Evolutionary conservation across 1,140 invertebrate genomes (phyloP), one percentile per base, ranked within the genome.

Genomic region (Drosophila persimilis): DNA sequence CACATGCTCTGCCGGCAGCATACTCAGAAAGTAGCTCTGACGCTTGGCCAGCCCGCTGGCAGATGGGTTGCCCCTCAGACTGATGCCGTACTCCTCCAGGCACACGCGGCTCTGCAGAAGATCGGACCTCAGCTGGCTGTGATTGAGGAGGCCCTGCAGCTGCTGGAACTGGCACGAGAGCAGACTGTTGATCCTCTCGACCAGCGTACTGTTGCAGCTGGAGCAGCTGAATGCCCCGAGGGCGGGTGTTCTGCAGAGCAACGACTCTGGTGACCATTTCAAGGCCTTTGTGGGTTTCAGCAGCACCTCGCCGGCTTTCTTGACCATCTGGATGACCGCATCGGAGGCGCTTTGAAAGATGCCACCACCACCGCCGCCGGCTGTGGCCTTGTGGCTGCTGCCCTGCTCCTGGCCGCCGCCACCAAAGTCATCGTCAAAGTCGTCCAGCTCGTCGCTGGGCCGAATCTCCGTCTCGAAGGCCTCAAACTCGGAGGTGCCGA

Each of bases 401-500:
- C 2, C 54, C 73, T 0, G 35, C 35, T 53, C 31, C 8, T 31
- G 31, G 7, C 31, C 31, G 3, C 31, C 31, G 31, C 31, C 31
- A 9, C 31, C 80, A 45, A 77, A 80, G 92, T 94, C 93, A 60
- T 93, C 93, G 20, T 94, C 93, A 62, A 95, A 94, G 45, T 95
- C 94, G 46, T 95, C 94, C 63, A 94, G 92, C 64, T 95, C 94
- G 53, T 94, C 94, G 43, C 93, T 93, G 6, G 94, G 93, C 11
- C 93, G 93, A 53, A 95, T 95, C 79, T 96, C 95, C 6, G 90
- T 96, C 89, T 96, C 95, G 3, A 96, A 91, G 8, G 97, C 96
- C 91, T 98, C 97, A 89, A 97, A 97, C 89, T 98, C 97, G 46
- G 96, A 97, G 3, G 96, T 97, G 6, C 98, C 98, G 90, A 96